Evolutionary conservation across 1,140 invertebrate genomes (phyloP), one percentile per base, ranked within the genome.

Genomic region (Acyrthosiphon pisum): DNA sequence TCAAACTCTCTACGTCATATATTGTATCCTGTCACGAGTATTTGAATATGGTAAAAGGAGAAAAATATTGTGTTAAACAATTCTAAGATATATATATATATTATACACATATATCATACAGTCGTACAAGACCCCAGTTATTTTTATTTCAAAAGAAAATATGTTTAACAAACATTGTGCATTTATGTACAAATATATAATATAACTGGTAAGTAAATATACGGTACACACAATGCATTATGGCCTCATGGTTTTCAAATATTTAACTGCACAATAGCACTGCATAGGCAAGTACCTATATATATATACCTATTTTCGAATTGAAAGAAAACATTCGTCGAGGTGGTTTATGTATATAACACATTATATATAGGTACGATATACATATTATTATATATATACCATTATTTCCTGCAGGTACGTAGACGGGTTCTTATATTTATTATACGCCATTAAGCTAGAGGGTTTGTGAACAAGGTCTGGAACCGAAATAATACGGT

Each of bases 191-290:
- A 41, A 89, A 26, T 56, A 89, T 53, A 50, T 11, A 46, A 44
- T 41, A 87, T 46, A 48, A 1, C 14, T 30, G 30, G n/a, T 44
- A 46, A 26, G 26, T 46, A 46, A 30, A 89, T 30, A 46, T 48
- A 87, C 11, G 41, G 44, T 87, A 50, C n/a, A 50, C n/a, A 89
- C 48, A 89, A 89, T 89, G 56, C 87, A 53, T 35, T 53, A 37
- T 53, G 22, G 87, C 48, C 48, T 89, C 53, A 41, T 53, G 87
- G 48, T 89, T 89, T 89, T 89, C 35, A 89, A 89, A 89, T 56
- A 89, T 89, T 89, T 89, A 89, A 56, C 88, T 56, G 35, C 35
- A 89, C 88, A 89, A 89, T 89, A 56, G 50, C 9, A 89, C 50
- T 44, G 11, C 8, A 41, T 26, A 26, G 22, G 50, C 44, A 6